Base-by-base conservation (phyloP, 2,888 invertebrate species). In the Phortica magna region DNA sequence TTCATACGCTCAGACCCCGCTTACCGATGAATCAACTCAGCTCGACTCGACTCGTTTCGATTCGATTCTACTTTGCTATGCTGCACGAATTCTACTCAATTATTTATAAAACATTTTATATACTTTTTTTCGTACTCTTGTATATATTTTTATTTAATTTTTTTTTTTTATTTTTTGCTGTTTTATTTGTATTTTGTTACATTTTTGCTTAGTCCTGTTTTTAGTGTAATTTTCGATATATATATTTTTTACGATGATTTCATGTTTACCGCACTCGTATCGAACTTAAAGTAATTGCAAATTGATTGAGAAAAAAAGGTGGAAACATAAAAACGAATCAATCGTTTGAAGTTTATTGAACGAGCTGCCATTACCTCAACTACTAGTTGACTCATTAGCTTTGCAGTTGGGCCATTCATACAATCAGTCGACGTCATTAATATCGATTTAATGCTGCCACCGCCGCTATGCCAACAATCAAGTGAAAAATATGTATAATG, bases 201-300 rank as follows among this genome's bases (percentile, higher is more conserved):
- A n/a, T n/a, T n/a, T n/a, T n/a, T n/a, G 55, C 55, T 39, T 31
- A 57, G 48, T 61, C 71, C 70, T 75, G 57, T 53, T 42, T 42
- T 67, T n/a, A 39, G 14, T 12, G n/a, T 14, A 7, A 41, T 73
- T 43, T 76, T 75, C 76, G 76, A 74, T 81, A 80, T 68, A 19
- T 42, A n/a, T 43, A 74, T 81, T 80, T 85, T 85, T 87, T 85
- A 85, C 87, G 85, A 87, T 81, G 84, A 81, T 83, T 83, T 85
- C 85, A 84, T 86, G 88, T 86, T 87, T 88, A 83, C 82, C 80
- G 80, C 85, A 79, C 79, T 85, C 80, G 81, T 79, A 61, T 79
- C 81, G 82, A 82, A 84, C 85, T 88, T 83, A 81, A 88, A 89
- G 89, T 89, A 89, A 88, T 88, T 85, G 89, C 84, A 84, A 88